phyloP scores from a whole-genome alignment of 1,140 invertebrate species.

The Oryctes rhinoceros region DNA sequence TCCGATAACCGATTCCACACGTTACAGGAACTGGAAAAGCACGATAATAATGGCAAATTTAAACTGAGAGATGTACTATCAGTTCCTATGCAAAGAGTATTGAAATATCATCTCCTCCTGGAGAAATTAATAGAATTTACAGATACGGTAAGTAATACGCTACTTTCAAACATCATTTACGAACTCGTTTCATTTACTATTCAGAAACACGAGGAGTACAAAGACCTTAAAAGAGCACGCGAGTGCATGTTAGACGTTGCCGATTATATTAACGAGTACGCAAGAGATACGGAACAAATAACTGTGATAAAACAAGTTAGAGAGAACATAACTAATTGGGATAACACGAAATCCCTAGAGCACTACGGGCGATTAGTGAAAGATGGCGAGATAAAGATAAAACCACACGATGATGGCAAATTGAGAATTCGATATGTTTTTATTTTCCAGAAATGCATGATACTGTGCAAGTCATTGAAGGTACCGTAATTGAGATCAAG shows the following conservation, averaged over 20 bases:
- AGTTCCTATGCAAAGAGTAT: constrained; percentile 96
- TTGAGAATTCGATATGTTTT: constrained; percentile 90
- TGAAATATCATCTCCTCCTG: constrained; percentile 95
- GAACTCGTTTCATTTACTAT: neutral
- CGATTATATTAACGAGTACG: constrained; percentile 98
- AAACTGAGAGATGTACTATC: constrained; percentile 93
- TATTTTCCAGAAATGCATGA: constrained; percentile 95
- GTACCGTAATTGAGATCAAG: neutral
- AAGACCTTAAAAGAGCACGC: constrained; percentile 84
- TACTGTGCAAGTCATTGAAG: constrained; percentile 85
- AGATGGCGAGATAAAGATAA: constrained; percentile 94
- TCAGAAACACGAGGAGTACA: constrained; percentile 82
- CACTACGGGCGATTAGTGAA: constrained; percentile 90
- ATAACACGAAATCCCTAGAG: constrained; percentile 67
- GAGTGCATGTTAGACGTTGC: constrained; percentile 97
- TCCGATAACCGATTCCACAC: constrained; percentile 57
- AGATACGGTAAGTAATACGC: constrained; percentile 70
- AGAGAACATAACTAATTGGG: constrained; percentile 83
- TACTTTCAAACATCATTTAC: neutral
- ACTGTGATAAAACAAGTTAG: constrained; percentile 89
- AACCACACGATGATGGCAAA: constrained; percentile 88
- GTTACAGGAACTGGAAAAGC: constrained; percentile 84
- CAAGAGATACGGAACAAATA: constrained; percentile 92
- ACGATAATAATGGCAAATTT: constrained; percentile 95
- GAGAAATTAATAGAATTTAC: constrained; percentile 94